Base-by-base conservation (phyloP, 2,888 invertebrate genomes). In the Andrena haemorrhoa region DNA sequence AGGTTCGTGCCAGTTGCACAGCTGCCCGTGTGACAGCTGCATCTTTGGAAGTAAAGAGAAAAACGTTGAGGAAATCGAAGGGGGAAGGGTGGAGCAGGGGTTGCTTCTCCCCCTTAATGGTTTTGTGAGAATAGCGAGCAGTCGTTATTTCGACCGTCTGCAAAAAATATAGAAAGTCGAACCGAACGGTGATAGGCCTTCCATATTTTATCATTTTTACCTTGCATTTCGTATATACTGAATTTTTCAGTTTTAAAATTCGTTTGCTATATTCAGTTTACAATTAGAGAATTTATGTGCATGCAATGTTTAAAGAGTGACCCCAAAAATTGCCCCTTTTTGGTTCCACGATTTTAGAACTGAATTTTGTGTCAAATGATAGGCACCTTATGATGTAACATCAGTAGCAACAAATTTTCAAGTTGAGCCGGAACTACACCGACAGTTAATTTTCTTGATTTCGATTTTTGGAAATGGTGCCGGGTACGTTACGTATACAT, bases 21-120 rank as follows among this genome's bases (percentile, higher is more conserved):
- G 91, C 92, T 92, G 92, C 88, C 88, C 82, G 77, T 70, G 78
- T 83, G 88, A 92, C 92, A 92, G 92, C 92, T 92, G 92, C 92
- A 78, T 89, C 88, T 86, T 85, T 77, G 60, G 66, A 56, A 63
- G 41, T 76, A 76, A 71, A 82, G 84, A 69, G 72, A 80, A 75
- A 79, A 85, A 75, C 76, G 77, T 74, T 74, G 26, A 73, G 63
- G 66, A 72, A 76, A 81, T 61, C 23, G 23, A 23, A 23, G 64
- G 71, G 56, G 76, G 66, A 51, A 26, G 47, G 5, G 20, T 47
- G 16, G 23, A 23, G n/a, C 51, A n/a, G 16, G 47, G 41, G 33
- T 61, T 23, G 61, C 20, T 41, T 29, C 53, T 49, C 70, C 66
- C 64, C 70, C 20, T 33, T 73, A 72, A 74, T 74, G 51, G 33